Conservation (phyloP, 2,113 vertebrate species). For the Hassar affinis region DNA sequence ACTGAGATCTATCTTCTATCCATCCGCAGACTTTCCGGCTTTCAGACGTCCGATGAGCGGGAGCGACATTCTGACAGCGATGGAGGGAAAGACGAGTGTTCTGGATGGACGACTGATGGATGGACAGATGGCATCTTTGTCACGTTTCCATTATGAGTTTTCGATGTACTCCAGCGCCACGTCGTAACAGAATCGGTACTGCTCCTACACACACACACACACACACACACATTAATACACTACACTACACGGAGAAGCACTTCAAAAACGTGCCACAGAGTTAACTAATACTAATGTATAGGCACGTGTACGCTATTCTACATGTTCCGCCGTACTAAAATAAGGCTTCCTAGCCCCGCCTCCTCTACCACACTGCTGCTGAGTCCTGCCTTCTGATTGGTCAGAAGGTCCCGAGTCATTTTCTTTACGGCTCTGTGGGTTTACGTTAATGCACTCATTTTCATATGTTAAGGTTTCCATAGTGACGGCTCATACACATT, state of each 20-base stretch:
- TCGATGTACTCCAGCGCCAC: conserved; percentile 94
- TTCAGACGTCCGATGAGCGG: neutral
- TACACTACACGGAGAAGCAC: neutral
- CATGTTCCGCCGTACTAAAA: too few relatives aligned
- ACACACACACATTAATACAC: neutral
- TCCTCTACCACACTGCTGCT: too few relatives aligned
- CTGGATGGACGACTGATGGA: neutral
- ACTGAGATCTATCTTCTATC: neutral
- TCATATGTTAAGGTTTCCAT: too few relatives aligned
- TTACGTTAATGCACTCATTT: too few relatives aligned
- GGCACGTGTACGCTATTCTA: neutral
- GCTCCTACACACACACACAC: conserved; percentile 76
- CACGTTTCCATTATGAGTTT: conserved; percentile 77
- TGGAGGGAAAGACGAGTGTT: neutral
- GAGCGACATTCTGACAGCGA: neutral
- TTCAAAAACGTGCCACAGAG: neutral
- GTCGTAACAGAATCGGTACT: conserved; percentile 99
- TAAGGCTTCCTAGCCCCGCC: neutral
- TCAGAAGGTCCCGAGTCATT: too few relatives aligned
- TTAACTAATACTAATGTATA: too few relatives aligned
- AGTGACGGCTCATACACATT: too few relatives aligned
- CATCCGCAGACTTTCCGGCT: neutral
- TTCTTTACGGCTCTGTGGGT: too few relatives aligned
- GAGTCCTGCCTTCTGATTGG: too few relatives aligned
- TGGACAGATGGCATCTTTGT: conserved; percentile 17